Evolutionary conservation across 1,140 invertebrate species (phyloP).

Genomic region (Zelostemma sp.): DNA sequence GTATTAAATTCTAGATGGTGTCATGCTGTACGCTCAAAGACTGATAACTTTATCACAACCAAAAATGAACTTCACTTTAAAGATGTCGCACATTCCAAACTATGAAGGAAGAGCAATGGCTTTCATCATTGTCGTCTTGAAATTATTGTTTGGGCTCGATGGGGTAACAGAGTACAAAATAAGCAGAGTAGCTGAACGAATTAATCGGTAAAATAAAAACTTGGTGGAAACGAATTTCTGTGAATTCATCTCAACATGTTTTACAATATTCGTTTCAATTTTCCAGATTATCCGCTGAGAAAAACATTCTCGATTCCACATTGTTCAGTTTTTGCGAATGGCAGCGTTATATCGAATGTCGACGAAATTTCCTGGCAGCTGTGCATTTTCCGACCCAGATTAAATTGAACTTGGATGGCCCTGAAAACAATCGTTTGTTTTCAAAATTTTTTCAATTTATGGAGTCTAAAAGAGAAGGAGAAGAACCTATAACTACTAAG

Average conservation of each 20-base stretch:
- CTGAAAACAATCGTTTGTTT: conserved; percentile 48
- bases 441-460: conserved; percentile 52
- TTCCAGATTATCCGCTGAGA: conserved; percentile 48
- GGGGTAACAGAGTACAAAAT: conserved; percentile 74
- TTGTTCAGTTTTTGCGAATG: conserved; percentile 76
- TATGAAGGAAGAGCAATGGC: conserved; percentile 76
- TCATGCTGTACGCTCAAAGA: conserved; percentile 60
- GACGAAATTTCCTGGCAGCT: conserved; percentile 69
- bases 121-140: conserved; percentile 75
- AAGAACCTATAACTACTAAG: conserved; percentile 25
- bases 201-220: conserved; percentile 63
- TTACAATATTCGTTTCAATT: conserved; percentile 2
- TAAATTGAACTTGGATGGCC: conserved; percentile 49
- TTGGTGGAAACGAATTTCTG: neutral
- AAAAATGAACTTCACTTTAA: conserved; percentile 53
- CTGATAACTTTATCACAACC: conserved; percentile 64
- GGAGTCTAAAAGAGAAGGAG: conserved; percentile 36
- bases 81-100: conserved; percentile 63
- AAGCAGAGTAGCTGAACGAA: conserved; percentile 69
- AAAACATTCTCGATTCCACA: conserved; percentile 49
- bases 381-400: conserved; percentile 72
- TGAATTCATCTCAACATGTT: too few species aligned
- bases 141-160: conserved; percentile 76
- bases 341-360: conserved; percentile 74
- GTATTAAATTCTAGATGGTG: conserved; percentile 60